Percentiles rank a stretch among this genome's conserved stretches.
phyloP scores from a whole-genome alignment of 2,113 vertebrate species.

The Bambusicola thoracicus region DNA sequence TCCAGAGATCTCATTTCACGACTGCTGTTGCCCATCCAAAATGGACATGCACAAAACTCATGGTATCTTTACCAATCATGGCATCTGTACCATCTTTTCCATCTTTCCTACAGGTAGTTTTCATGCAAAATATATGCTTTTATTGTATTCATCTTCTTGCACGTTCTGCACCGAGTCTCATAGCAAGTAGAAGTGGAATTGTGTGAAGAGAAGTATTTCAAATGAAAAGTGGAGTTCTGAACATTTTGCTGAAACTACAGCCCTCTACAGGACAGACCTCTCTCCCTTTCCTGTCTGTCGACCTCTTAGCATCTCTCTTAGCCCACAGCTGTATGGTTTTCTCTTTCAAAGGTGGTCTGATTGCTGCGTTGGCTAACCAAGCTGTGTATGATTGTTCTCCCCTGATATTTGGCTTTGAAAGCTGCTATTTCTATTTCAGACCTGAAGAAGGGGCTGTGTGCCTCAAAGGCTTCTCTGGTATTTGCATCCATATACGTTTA shows the following conservation, averaged over 20 bases:
- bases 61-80: neutral
- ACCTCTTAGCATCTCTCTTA: neutral
- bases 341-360: neutral
- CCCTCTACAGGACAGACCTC: neutral
- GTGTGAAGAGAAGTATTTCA: neutral
- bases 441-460: neutral
- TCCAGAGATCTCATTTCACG: neutral
- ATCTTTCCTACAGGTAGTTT: neutral
- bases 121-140: neutral
- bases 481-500: neutral
- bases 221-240: neutral
- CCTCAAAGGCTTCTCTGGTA: neutral
- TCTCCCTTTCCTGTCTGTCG: neutral
- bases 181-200: neutral
- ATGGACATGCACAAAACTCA: neutral
- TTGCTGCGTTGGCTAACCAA: neutral
- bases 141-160: neutral
- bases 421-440: constrained; percentile 16
- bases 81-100: neutral
- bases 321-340: neutral
- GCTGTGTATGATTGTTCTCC: neutral
- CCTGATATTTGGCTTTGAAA: neutral
- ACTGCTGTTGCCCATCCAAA: neutral
- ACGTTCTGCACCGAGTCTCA: neutral
- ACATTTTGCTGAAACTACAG: neutral